Conservation (phyloP, 1,140 invertebrate species). For the Aphelenchoides fujianensis region DNA sequence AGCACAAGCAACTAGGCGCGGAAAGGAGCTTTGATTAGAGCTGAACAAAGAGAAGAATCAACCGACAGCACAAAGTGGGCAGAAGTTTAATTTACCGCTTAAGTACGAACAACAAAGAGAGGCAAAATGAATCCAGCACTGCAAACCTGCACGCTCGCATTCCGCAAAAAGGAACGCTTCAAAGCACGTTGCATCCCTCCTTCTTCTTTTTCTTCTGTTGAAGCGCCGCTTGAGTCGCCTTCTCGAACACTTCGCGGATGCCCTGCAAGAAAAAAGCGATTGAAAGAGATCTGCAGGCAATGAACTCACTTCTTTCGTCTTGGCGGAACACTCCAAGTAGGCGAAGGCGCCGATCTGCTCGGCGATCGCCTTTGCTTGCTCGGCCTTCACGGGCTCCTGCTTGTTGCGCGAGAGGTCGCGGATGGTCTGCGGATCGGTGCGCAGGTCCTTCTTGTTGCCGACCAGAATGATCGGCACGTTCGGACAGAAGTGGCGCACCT, state of each 20-base stretch:
- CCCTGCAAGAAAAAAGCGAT: slow-evolving; percentile 62
- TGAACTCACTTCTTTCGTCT: slow-evolving; percentile 27
- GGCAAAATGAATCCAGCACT: no score
- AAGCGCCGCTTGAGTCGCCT: slow-evolving; percentile 92
- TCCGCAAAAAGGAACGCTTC: no score
- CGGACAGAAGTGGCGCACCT: slow-evolving; percentile 65
- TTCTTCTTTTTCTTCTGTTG: no score
- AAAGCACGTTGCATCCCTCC: no score
- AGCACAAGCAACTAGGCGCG: no score
- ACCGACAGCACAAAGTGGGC: no score
- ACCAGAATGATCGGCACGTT: slow-evolving; percentile 65
- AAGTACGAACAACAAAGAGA: no score
- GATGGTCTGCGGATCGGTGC: slow-evolving; percentile 22
- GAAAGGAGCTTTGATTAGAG: no score
- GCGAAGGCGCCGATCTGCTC: slow-evolving; percentile 27
- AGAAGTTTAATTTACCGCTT: no score
- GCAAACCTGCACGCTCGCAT: no score
- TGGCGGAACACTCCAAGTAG: slow-evolving; percentile 31
- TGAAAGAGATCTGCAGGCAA: background rate
- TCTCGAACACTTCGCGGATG: slow-evolving; percentile 96
- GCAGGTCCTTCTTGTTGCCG: slow-evolving; percentile 64
- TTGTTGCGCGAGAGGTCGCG: slow-evolving; percentile 22
- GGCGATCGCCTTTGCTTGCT: slow-evolving; percentile 24
- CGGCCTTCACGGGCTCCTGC: slow-evolving; percentile 21
- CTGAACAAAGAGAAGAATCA: no score